Conservation (phyloP, 2,888 invertebrate species). For the Podotricha telesiphe region DNA sequence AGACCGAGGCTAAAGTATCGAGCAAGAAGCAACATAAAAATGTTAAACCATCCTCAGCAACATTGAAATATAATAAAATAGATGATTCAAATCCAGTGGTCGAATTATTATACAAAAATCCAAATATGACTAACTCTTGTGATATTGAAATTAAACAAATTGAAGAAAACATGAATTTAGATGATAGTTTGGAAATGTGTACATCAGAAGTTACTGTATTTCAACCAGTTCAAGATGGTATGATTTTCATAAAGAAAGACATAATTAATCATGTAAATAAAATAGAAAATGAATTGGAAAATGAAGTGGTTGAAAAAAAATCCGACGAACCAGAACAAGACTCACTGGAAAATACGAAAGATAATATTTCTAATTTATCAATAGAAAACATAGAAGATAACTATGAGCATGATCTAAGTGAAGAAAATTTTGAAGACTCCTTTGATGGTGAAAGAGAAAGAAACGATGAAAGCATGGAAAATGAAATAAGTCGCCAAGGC, state of each 20-base stretch:
- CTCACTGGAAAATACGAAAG: slow-evolving; percentile 46
- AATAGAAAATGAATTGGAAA: neutral
- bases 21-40: slow-evolving; percentile 44
- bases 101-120: slow-evolving; percentile 72
- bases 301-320: slow-evolving; percentile 5
- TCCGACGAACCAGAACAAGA: slow-evolving; percentile 6
- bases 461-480: slow-evolving; percentile 48
- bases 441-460: slow-evolving; percentile 56
- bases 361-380: slow-evolving; percentile 54
- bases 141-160: slow-evolving; percentile 53
- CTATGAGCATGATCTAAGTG: slow-evolving; percentile 63
- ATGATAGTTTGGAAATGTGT: slow-evolving; percentile 49
- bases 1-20: slow-evolving; percentile 55
- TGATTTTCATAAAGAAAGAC: slow-evolving; percentile 16
- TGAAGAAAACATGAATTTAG: slow-evolving; percentile 48
- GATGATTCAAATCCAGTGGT: slow-evolving; percentile 52
- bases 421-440: slow-evolving; percentile 59
- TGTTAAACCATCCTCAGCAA: slow-evolving; percentile 19
- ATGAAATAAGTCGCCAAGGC: slow-evolving; percentile 62
- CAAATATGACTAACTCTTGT: slow-evolving; percentile 59
- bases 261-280: slow-evolving; percentile 8
- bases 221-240: slow-evolving; percentile 44
- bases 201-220: slow-evolving; percentile 45
- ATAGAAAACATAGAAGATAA: slow-evolving; percentile 62
- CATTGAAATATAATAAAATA: slow-evolving; percentile 15